phyloP scores from a whole-genome alignment of 2,888 invertebrate genomes.

The Cephus runcator region DNA sequence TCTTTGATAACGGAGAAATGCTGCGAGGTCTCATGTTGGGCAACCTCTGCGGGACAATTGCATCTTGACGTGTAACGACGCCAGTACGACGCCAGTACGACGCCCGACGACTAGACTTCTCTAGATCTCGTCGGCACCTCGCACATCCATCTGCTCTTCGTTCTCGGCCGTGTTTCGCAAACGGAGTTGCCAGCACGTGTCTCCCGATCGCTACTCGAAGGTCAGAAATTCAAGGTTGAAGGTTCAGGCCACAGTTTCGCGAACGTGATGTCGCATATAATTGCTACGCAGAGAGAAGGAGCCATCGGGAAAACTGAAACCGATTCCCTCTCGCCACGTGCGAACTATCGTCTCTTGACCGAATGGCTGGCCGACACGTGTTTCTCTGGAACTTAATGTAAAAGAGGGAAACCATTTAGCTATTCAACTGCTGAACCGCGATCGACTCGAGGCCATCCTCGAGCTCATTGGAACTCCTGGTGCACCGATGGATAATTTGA shows the following conservation, averaged over 20 bases:
- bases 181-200: background rate
- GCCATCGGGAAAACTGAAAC: background rate
- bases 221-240: constrained; percentile 15
- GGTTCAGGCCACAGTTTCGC: background rate
- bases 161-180: background rate
- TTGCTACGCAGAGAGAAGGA: background rate
- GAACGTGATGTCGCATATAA: background rate
- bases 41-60: constrained; percentile 10
- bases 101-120: background rate
- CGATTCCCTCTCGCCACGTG: constrained; percentile 20
- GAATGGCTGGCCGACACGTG: constrained; percentile 27
- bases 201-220: background rate
- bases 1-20: background rate
- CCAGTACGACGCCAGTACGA: background rate
- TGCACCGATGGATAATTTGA: background rate
- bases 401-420: background rate
- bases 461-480: background rate
- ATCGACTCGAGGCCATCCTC: background rate
- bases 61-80: constrained; percentile 7
- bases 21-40: constrained; percentile 1
- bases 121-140: background rate
- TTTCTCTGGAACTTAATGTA: constrained; percentile 6
- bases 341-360: constrained; percentile 10
- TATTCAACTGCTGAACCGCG: background rate
- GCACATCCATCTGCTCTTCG: background rate